These are phyloP conservation scores for Salminus brasiliensis DNA, from an alignment of 2,113 vertebrate genomes.

Conservation along the genomic window DNA sequence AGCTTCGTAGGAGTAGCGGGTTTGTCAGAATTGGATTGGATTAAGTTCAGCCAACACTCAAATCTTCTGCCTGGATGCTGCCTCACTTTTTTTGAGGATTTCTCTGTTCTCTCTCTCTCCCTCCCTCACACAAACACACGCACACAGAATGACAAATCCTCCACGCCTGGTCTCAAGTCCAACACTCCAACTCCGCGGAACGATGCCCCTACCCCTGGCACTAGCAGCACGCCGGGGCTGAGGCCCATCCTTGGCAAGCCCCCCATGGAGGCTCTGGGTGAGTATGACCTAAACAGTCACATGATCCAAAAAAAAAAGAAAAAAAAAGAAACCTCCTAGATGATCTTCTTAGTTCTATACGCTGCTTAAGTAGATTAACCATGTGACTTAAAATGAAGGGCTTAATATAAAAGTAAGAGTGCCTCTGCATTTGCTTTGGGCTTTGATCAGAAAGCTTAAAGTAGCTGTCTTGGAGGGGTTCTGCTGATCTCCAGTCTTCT, in stretches of 20 bases:
- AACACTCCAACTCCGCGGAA: slow-evolving; percentile 93
- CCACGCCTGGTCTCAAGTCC: slow-evolving; percentile 93
- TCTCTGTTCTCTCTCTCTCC: slow-evolving; percentile 23
- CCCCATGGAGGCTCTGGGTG: slow-evolving; percentile 87
- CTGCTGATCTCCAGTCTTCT: background rate
- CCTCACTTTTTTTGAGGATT: slow-evolving; percentile 47
- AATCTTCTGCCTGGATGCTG: slow-evolving; percentile 72
- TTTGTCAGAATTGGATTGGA: slow-evolving; percentile 79
- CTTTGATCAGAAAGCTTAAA: background rate
- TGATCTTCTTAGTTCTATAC: background rate
- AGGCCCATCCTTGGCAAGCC: slow-evolving; percentile 90
- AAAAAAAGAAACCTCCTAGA: too few species aligned
- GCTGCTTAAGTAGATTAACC: background rate
- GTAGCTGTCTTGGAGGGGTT: background rate
- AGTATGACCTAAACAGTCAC: slow-evolving; percentile 35
- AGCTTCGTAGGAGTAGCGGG: slow-evolving; percentile 70
- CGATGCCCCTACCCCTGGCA: slow-evolving; percentile 92
- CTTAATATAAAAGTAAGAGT: slow-evolving; percentile 11
- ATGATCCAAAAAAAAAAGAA: too few species aligned
- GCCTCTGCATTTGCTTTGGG: background rate
- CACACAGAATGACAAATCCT: slow-evolving; percentile 94
- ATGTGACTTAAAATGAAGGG: background rate
- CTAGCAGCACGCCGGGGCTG: slow-evolving; percentile 92
- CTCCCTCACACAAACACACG: too few species aligned
- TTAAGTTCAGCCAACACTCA: slow-evolving; percentile 73